Evolutionary conservation across 2,113 vertebrate species (phyloP).

Genomic region (Zosterops pallidus): DNA sequence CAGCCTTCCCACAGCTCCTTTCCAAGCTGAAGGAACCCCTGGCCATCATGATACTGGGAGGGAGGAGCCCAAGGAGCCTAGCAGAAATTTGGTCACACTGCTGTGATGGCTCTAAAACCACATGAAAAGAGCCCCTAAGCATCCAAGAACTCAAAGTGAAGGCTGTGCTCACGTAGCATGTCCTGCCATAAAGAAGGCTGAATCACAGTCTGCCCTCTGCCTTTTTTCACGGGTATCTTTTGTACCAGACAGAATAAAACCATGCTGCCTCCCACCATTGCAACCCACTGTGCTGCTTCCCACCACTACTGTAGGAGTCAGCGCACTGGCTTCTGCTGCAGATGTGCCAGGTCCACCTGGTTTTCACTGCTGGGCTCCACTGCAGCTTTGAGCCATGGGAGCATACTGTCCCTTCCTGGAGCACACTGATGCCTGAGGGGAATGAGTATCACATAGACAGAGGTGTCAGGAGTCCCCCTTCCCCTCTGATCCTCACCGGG

Average conservation of each 20-base stretch:
- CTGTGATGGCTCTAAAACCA: not conserved
- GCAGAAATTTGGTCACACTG: not conserved
- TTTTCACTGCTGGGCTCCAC: not conserved
- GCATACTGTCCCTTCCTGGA: accelerated
- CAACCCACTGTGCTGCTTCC: not conserved
- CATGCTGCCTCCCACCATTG: not conserved
- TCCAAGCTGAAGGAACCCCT: not conserved
- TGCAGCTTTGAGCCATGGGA: not conserved
- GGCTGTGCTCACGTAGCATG: not conserved
- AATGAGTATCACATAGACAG: accelerated
- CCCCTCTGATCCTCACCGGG: not conserved
- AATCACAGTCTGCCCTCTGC: not conserved
- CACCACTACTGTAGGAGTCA: not conserved
- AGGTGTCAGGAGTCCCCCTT: not conserved
- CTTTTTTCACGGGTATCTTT: not conserved
- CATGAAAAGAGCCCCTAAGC: not conserved
- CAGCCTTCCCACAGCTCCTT: not conserved
- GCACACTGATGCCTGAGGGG: not conserved
- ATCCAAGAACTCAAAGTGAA: not conserved
- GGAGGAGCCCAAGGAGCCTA: not conserved
- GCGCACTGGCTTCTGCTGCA: not conserved
- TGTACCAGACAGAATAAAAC: not conserved
- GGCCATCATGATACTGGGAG: accelerated
- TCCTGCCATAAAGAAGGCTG: not conserved
- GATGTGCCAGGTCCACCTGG: not conserved